Base-by-base conservation (phyloP, 2,888 invertebrate genomes). In the Copidosoma aretas region DNA sequence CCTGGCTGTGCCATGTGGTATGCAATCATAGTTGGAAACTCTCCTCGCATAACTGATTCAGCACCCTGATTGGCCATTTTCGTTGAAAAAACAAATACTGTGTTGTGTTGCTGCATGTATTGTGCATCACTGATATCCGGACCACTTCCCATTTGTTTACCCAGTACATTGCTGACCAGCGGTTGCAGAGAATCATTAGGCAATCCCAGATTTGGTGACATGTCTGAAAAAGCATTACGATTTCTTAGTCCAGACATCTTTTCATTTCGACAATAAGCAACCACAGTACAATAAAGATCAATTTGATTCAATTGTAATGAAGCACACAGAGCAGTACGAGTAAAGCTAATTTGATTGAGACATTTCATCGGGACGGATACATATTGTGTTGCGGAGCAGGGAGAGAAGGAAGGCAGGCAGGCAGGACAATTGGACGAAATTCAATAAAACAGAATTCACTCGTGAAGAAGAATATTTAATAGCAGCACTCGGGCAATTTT, bases 81-180 rank as follows among this genome's bases (percentile, higher is more conserved):
- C 12, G 98, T 97, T 24, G 96, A 95, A 86, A 98, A 98, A 76
- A 98, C 97, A 89, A 97, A 98, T 83, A 98, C 95, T 85, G 97
- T 97, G 86, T 95, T 97, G 86, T 97, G 97, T 85, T 98, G 97
- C 86, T 96, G 95, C 93, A 93, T 92, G 79, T 92, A 93, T 81
- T 91, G 91, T 74, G 93, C 92, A 87, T 94, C 93, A 88, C 93
- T 91, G 73, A 91, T 91, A 74, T 90, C 89, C 32, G 87, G 86
- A 80, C 92, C 91, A 75, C 91, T 91, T 63, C 84, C 85, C 75
- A 86, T 86, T 76, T 92, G 92, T 82, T 93, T 93, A 81, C 89
- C 90, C 77, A 92, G 90, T 70, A 92, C 91, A 82, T 92, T 92
- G 74, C 91, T 91, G 43, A 91, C 90, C 78, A 92, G 84, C 17